Conservation (phyloP, 37 sponge, comb jelly and placozoan genomes). For the Amphimedon queenslandica region DNA sequence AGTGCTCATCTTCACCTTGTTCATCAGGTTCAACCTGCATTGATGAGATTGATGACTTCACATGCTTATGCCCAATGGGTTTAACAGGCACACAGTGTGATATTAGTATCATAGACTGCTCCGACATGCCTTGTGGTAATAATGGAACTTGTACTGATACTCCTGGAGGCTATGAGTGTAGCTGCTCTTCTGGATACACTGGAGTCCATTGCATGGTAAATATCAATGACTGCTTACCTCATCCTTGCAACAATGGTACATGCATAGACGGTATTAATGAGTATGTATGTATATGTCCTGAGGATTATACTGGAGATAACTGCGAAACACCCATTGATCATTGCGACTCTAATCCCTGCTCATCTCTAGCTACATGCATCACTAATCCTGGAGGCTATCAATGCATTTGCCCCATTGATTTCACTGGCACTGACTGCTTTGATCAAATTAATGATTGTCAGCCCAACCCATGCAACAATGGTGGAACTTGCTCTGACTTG, state of each 20-base stretch:
- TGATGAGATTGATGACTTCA: conserved; percentile 4
- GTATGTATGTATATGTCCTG: conserved; percentile 49
- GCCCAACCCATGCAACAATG: conserved; percentile 23
- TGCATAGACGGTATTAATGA: conserved; percentile 37
- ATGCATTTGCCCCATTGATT: conserved; percentile 43
- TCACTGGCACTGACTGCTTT: conserved; percentile 46
- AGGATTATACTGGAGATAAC: conserved; percentile 37
- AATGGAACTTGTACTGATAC: conserved; percentile 23
- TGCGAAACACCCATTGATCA: conserved; percentile 11
- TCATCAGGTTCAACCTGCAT: conserved; percentile 23
- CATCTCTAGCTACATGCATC: conserved; percentile 11
- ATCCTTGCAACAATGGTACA: conserved; percentile 13
- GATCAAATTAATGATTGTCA: conserved; percentile 55
- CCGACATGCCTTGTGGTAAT: conserved; percentile 16
- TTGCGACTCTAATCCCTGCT: conserved; percentile 25
- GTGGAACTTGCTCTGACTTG: conserved; percentile 11
- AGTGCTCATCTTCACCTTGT: conserved; percentile 14
- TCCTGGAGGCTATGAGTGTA: conserved; percentile 1
- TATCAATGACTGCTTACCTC: conserved; percentile 25
- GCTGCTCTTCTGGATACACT: conserved; percentile 14
- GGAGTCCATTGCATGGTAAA: conserved; percentile 19
- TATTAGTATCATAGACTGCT: conserved; percentile 18
- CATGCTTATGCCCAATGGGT: conserved; percentile 26
- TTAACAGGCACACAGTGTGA: conserved; percentile 28
- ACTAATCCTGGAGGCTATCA: background rate